A percentile compares a stretch with the other conserved stretches of the same genome.
These are phyloP conservation scores for Chloroclystis v-ata DNA, from an alignment of 2,888 invertebrate species.

Conservation along the genomic window DNA sequence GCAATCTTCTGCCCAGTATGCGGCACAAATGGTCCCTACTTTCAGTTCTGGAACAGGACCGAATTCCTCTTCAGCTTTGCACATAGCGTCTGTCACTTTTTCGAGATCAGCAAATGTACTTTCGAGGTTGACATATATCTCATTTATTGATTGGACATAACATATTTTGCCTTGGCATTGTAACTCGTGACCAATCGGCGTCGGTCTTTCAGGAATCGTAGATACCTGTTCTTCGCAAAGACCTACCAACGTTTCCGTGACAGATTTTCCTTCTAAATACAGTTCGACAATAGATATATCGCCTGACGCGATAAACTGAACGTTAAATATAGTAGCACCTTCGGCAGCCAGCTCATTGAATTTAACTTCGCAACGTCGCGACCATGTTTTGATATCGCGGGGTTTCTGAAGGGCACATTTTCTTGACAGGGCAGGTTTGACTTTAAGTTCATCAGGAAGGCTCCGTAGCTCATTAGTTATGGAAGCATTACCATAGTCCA, in stretches of 20 bases:
- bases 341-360: slow-evolving; percentile 83
- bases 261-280: slow-evolving; percentile 78
- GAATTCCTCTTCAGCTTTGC: slow-evolving; percentile 72
- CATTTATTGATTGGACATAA: slow-evolving; percentile 81
- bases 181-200: slow-evolving; percentile 64
- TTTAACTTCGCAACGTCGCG: slow-evolving; percentile 79
- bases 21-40: slow-evolving; percentile 81
- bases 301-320: slow-evolving; percentile 81
- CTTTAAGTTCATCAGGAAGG: slow-evolving; percentile 79
- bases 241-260: slow-evolving; percentile 78
- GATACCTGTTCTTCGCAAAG: slow-evolving; percentile 65
- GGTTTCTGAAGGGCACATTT: slow-evolving; percentile 81
- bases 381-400: slow-evolving; percentile 79
- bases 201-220: slow-evolving; percentile 49
- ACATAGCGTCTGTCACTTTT: slow-evolving; percentile 78
- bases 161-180: slow-evolving; percentile 80
- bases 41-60: slow-evolving; percentile 70
- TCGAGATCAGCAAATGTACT: slow-evolving; percentile 76
- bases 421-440: slow-evolving; percentile 78
- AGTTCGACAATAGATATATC: slow-evolving; percentile 82
- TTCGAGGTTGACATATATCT: slow-evolving; percentile 85
- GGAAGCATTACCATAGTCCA: slow-evolving; percentile 83
- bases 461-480: slow-evolving; percentile 76
- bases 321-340: slow-evolving; percentile 83
- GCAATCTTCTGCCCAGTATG: slow-evolving; percentile 81